Evolutionary conservation across 1,140 invertebrate genomes (phyloP), one percentile per base, ranked within the genome.

Genomic region (Platyura marginata): DNA sequence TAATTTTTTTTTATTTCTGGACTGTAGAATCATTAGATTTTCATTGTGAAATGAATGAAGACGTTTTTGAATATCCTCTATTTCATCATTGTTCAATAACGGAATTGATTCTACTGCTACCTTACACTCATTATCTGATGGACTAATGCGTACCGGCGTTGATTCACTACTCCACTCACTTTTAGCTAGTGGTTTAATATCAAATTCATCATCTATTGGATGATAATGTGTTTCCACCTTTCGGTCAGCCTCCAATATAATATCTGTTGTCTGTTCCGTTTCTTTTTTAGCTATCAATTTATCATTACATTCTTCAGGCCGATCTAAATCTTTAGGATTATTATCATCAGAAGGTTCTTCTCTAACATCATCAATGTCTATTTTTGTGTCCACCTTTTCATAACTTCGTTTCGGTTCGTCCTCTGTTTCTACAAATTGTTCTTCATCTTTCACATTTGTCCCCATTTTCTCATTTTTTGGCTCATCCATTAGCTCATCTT

Each of bases 51-150:
- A 72, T 18, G 65, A 69, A 39, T 70, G 63, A 44, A 72, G 62
- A 50, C 68, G 68, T 48, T 71, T 69, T 51, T 72, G 69, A 38
- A 72, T 71, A 46, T 72, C 70, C 46, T 66, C 66, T 58, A 68
- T 66, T 44, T 69, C 66, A 47, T 72, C 69, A 18, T 6, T 36
- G 9, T n/a, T 16, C 5, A n/a, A n/a, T n/a, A n/a, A n/a, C n/a
- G n/a, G n/a, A n/a, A n/a, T 13, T 29, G 25, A 13, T 8, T 8
- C 25, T 29, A 29, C 36, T 16, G 36, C 16, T 16, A 19, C 9
- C n/a, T 43, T 35, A n/a, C n/a, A n/a, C n/a, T n/a, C n/a, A n/a
- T n/a, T n/a, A n/a, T n/a, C n/a, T n/a, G n/a, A n/a, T n/a, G n/a
- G n/a, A n/a, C n/a, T n/a, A n/a, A n/a, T n/a, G n/a, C n/a, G n/a